Evolutionary conservation across 2,113 vertebrate species (phyloP).

Genomic region (Esox niger): DNA sequence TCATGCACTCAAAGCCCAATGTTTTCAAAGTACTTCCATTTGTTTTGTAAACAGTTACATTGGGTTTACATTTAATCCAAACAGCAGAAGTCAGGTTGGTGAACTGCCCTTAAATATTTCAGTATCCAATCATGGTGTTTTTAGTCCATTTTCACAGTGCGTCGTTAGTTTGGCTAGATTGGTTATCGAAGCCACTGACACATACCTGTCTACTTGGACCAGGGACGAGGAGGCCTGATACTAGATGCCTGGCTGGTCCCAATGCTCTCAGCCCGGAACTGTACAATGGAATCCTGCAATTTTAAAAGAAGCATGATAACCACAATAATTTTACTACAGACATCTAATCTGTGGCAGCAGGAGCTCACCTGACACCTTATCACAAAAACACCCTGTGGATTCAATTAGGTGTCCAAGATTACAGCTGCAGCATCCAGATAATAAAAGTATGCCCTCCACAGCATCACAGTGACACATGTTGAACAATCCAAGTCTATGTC

Average conservation of each 20-base stretch:
- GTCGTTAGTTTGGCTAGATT: too few relatives aligned
- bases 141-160: too few relatives aligned
- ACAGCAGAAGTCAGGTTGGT: too few relatives aligned
- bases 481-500: not conserved
- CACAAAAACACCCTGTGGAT: constrained; percentile 1
- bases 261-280: constrained; percentile 1
- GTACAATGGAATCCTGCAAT: constrained; percentile 2
- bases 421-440: not conserved
- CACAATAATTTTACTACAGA: not conserved
- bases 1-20: too few relatives aligned
- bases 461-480: not conserved
- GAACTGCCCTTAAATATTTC: too few relatives aligned
- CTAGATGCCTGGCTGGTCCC: not conserved
- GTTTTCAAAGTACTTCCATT: too few relatives aligned
- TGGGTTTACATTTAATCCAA: too few relatives aligned
- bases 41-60: too few relatives aligned
- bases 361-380: not conserved
- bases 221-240: not conserved
- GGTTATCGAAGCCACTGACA: too few relatives aligned
- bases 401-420: not conserved
- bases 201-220: not conserved
- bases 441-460: not conserved
- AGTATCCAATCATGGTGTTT: too few relatives aligned
- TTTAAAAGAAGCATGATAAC: not conserved
- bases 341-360: not conserved